These are phyloP conservation scores for Drosophila meridiana DNA, from an alignment of 2,888 invertebrate species.

Conservation along the genomic window DNA sequence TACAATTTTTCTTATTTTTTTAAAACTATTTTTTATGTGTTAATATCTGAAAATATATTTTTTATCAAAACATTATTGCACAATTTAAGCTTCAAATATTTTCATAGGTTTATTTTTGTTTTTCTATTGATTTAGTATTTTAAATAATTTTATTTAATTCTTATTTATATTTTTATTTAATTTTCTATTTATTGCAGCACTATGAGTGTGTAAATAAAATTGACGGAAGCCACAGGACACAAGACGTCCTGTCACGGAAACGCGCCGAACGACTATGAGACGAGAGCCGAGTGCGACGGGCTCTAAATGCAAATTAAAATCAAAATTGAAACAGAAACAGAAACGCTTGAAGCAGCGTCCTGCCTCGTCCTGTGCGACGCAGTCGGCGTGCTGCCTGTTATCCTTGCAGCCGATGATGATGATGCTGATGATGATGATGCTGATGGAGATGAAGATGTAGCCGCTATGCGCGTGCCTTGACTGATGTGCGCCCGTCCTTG, in stretches of 20 bases:
- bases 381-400: conserved; percentile 48
- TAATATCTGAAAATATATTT: background rate
- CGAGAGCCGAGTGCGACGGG: conserved; percentile 61
- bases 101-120: background rate
- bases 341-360: conserved; percentile 48
- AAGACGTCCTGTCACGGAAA: conserved; percentile 77
- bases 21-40: background rate
- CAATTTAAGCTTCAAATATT: background rate
- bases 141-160: background rate
- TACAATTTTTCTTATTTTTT: background rate
- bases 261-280: conserved; percentile 75
- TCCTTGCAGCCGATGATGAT: conserved; percentile 51
- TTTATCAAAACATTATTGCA: background rate
- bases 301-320: conserved; percentile 78
- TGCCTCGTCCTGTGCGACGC: conserved; percentile 40
- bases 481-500: conserved; percentile 65
- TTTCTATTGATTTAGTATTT: background rate
- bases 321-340: conserved; percentile 73
- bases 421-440: conserved; percentile 17
- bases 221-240: conserved; percentile 45
- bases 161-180: background rate
- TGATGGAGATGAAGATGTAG: conserved; percentile 58
- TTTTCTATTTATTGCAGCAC: conserved; percentile 8
- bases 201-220: conserved; percentile 1
- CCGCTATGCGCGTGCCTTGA: conserved; percentile 78